These are phyloP conservation scores for Saxidomus purpurata DNA, from an alignment of 1,140 invertebrate genomes.

Conservation along the genomic window DNA sequence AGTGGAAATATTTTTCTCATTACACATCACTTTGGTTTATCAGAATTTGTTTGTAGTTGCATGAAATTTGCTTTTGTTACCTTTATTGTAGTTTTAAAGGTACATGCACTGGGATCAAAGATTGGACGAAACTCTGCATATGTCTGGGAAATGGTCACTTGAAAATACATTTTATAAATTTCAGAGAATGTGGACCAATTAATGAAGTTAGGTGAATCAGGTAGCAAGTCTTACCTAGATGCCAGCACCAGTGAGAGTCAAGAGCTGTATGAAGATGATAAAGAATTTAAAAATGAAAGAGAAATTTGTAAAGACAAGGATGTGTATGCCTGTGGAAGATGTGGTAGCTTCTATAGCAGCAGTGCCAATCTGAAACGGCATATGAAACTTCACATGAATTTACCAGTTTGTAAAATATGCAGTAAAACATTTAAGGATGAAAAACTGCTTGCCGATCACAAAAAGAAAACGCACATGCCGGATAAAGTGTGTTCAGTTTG, in stretches of 20 bases:
- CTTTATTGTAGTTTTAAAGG: not conserved
- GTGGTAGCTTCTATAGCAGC: not conserved
- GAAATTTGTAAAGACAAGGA: not conserved
- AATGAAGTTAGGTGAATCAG: not conserved
- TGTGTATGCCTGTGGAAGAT: not conserved
- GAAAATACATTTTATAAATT: not conserved
- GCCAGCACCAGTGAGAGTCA: not conserved
- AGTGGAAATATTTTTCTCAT: too few species aligned
- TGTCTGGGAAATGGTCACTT: not conserved
- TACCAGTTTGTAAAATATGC: too few species aligned
- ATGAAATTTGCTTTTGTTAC: too few species aligned
- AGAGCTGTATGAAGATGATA: not conserved
- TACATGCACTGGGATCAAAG: not conserved
- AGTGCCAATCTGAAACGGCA: not conserved
- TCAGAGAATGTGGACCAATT: not conserved
- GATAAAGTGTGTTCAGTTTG: too few species aligned
- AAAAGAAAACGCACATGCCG: too few species aligned
- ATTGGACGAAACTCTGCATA: not conserved
- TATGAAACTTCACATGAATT: not conserved
- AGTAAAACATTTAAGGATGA: too few species aligned
- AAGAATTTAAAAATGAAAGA: not conserved
- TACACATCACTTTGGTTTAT: too few species aligned
- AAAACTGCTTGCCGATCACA: too few species aligned
- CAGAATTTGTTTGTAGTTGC: too few species aligned
- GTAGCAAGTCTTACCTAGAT: not conserved